These are phyloP conservation scores for Drosophila kuntzei DNA, from an alignment of 2,888 invertebrate species.

Conservation along the genomic window DNA sequence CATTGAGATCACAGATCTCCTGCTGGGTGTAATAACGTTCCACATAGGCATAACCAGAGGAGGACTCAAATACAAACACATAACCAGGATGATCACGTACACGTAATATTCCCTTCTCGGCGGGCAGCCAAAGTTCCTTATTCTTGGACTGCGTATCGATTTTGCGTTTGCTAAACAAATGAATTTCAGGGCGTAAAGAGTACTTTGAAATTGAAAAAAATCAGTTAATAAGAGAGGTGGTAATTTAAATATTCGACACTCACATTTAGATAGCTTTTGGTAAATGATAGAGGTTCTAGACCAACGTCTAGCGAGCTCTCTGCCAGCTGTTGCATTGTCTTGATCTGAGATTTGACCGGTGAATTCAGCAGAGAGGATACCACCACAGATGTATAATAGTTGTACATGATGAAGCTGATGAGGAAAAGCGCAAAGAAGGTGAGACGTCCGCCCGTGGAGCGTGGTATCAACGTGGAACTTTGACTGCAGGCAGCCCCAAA, in stretches of 20 bases:
- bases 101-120: constrained; percentile 74
- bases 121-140: constrained; percentile 72
- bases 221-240: too few species aligned
- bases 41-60: constrained; percentile 75
- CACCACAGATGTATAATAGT: constrained; percentile 88
- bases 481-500: constrained; percentile 86
- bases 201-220: constrained; percentile 34
- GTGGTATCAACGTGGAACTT: constrained; percentile 85
- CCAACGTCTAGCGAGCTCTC: constrained; percentile 87
- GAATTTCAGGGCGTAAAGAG: constrained; percentile 69
- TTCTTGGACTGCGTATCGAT: constrained; percentile 55
- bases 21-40: constrained; percentile 74
- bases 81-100: constrained; percentile 81
- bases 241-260: constrained; percentile 22
- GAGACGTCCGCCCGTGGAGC: constrained; percentile 85
- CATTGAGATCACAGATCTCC: constrained; percentile 84
- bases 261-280: constrained; percentile 79
- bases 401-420: constrained; percentile 87
- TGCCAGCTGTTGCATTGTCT: constrained; percentile 86
- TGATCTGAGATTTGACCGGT: constrained; percentile 86
- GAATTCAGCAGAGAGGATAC: constrained; percentile 88
- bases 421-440: constrained; percentile 74
- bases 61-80: constrained; percentile 79
- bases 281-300: constrained; percentile 86
- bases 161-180: constrained; percentile 66